These are phyloP conservation scores for Protaetia brevitarsis DNA, from an alignment of 1,140 invertebrate species.

Conservation along the genomic window DNA sequence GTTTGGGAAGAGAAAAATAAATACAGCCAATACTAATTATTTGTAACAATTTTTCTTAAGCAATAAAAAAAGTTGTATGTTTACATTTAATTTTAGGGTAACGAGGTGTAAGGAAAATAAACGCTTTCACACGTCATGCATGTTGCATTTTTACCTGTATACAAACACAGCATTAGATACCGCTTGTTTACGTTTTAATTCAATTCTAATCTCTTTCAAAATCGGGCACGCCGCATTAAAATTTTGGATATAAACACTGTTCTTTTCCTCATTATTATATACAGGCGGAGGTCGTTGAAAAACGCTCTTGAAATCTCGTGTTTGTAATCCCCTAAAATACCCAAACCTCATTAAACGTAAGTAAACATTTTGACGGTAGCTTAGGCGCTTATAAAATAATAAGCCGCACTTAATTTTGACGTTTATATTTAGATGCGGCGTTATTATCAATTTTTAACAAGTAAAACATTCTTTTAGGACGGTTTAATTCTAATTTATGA, in stretches of 20 bases:
- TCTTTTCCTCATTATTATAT: no score
- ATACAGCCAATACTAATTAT: no score
- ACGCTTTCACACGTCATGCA: not conserved
- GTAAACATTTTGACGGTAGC: conserved; percentile 2
- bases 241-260: conserved; percentile 1
- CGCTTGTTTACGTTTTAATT: not conserved
- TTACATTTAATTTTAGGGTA: not conserved
- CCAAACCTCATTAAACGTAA: not conserved
- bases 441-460: conserved; percentile 14
- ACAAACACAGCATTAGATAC: not conserved
- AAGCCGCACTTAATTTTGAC: not conserved
- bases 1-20: no score
- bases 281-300: not conserved
- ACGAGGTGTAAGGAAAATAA: not conserved
- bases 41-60: no score
- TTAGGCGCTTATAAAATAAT: conserved; percentile 4
- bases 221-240: not conserved
- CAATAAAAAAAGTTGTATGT: not conserved
- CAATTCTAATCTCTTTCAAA: not conserved
- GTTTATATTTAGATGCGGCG: conserved; percentile 9
- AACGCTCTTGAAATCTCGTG: not conserved
- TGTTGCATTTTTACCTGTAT: not conserved
- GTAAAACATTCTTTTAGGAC: conserved; percentile 8
- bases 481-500: conserved; percentile 5
- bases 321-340: conserved; percentile 5